Evolutionary conservation across 53 echinoderm and acorn worm genomes (phyloP), one percentile per base, ranked within the genome.

Genomic region (Mesocentrotus franciscanus): DNA sequence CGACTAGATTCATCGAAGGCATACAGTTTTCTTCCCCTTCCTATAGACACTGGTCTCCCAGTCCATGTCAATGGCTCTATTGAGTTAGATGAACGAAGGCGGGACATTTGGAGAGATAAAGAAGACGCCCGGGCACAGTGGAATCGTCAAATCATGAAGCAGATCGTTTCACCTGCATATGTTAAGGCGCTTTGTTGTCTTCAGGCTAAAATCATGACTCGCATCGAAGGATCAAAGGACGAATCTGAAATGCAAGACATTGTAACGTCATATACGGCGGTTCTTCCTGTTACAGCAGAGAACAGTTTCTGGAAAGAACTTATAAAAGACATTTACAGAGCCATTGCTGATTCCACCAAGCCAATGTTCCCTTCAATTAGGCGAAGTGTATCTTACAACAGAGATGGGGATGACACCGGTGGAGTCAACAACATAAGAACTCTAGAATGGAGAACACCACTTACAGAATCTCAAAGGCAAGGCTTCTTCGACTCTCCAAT

Each of bases 141-240:
- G 78, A 78, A 78, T 78, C 78, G 78, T 78, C 78, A 78, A 17
- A 12, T 78, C 78, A 35, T 78, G 78, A 78, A 78, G 78, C 32
- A 78, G 16, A 78, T 78, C 78, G 78, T 78, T 32, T 78, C 78
- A 32, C 78, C 1, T 14, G 34, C 34, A 78, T 78, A 78, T 78
- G 78, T 78, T 3, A 78, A 78, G 78, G 78, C 78, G 4, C 78
- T 78, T 16, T 35, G 32, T 14, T 33, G n/a, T 78, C 78, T 78
- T 78, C 78, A 78, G 33, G 33, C 13, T 14, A 34, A 78, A 78
- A 78, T 78, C 78, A 16, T 32, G 32, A 14, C 33, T 33, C 32
- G n/a, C 9, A 34, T 78, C 5, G 78, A 78, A 78, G 78, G 13
- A 78, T 32, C 34, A 32, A 34, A 78, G 35, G 16, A 78, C 10